Conservation (phyloP, 2,113 vertebrate species). For the Garra rufa region DNA sequence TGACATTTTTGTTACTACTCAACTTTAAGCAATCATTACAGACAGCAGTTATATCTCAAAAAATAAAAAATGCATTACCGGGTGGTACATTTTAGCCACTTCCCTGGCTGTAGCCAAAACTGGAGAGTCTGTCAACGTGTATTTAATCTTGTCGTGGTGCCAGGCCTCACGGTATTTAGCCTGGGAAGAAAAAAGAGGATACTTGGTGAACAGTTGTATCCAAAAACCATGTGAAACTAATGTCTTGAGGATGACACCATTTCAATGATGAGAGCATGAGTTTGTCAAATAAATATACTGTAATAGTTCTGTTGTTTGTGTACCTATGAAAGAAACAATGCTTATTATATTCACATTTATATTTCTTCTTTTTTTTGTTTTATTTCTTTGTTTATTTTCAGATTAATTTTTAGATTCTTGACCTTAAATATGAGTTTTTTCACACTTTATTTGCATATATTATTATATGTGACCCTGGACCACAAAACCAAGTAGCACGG, state of each 20-base stretch:
- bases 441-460: no score
- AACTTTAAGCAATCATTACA: background rate
- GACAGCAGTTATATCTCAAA: background rate
- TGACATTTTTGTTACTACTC: background rate
- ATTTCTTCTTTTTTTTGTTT: no score
- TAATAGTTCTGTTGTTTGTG: background rate
- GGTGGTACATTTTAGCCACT: constrained; percentile 89
- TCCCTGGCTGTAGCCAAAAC: constrained; percentile 85
- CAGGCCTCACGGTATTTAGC: constrained; percentile 91
- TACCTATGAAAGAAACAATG: background rate
- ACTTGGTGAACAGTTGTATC: background rate
- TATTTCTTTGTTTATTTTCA: background rate
- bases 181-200: constrained; percentile 67
- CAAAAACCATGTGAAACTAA: background rate
- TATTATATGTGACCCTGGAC: no score
- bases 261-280: background rate
- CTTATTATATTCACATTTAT: background rate
- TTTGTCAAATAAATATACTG: background rate
- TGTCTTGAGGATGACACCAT: background rate
- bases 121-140: constrained; percentile 86
- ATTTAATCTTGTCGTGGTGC: constrained; percentile 88
- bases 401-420: no score
- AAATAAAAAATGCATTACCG: constrained; percentile 74
- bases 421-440: no score
- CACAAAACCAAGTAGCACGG: no score